Base-by-base conservation (phyloP, 2,797 vertebrate genomes). In the Lagocephalus sceleratus region DNA sequence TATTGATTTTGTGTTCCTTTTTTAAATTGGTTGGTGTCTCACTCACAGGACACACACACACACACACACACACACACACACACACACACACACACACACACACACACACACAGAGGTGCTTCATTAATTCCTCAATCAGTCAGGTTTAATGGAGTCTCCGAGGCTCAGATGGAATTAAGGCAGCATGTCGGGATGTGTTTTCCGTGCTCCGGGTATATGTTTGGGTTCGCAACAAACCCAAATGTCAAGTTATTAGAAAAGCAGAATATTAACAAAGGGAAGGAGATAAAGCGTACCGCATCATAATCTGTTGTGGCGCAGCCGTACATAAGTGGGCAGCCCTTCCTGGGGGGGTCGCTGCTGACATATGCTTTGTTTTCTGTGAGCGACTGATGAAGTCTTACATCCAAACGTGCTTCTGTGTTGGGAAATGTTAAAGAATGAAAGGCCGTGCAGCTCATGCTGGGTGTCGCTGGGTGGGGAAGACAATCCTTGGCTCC, bases 81-180 rank as follows among this genome's bases (percentile, higher is more conserved):
- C 51, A 41, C 32, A 17, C 12, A 9, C 29, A 21, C 12, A 20
- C 43, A 51, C 56, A 6, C 3, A 66, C 47, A 51, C 22, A 54
- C 56, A 58, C 53, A 79, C 68, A 68, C 57, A 51, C 40, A 71
- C 62, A 61, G 20, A 40, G 44, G 68, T 62, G 67, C 73, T 73
- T 72, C 54, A 60, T 79, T 84, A 71, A 72, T 66, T 78, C 58
- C 66, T 68, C 48, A 67, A 74, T 78, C 63, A 69, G 43, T 43
- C 43, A 11, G 59, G 41, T 60, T 68, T 76, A 63, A 81, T 75
- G 45, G 58, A 64, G 51, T 61, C 47, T 74, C 35, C 54, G 51
- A 58, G 20, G 32, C 32, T 35, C 32, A 35, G 32, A 14, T 35
- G 1, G 53, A 71, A 60, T 66, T 45, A 47, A 54, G 48, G 19